Base-by-base conservation (phyloP, 2,888 invertebrate genomes). In the Mythimna pallens region DNA sequence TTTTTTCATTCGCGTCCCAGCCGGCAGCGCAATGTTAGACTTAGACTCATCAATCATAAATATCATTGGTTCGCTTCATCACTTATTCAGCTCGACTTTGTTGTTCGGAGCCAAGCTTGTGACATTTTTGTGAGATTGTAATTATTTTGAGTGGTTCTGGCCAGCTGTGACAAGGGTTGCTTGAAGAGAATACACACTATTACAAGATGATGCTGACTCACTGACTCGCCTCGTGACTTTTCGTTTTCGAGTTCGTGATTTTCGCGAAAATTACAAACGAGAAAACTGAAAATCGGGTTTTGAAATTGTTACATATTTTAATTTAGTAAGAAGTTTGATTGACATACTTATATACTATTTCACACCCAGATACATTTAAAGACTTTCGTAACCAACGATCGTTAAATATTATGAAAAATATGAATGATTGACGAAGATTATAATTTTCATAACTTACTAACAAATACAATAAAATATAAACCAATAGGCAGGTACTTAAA, bases 61-160 rank as follows among this genome's bases (percentile, higher is more conserved):
- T 83, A 84, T 86, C 82, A 86, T 86, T 85, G 84, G 84, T 77
- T 88, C 86, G 83, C 87, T 88, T 87, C 89, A 89, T 89, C 87
- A 87, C 87, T 91, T 89, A 90, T 89, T 89, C 87, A 85, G 86
- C 80, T 81, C 79, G 83, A 87, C 86, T 89, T 86, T 85, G 83
- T 83, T 88, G 84, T 81, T 85, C 47, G 61, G 70, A 81, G 78
- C 78, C 77, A 57, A 70, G 85, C 81, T 84, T 79, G 84, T 87
- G 88, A 88, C 88, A 90, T 90, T 91, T 91, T 91, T 90, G 91
- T 88, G 89, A 90, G 89, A 91, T 92, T 92, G 89, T 92, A 92
- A 92, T 92, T 92, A 92, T 90, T 90, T 89, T 88, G 89, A 92
- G 92, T 92, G 92, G 87, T 89, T 85, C 84, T 85, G 86, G 78